Conservation (phyloP, 92 coral and sea anemone species). For the Siderastrea radians region DNA sequence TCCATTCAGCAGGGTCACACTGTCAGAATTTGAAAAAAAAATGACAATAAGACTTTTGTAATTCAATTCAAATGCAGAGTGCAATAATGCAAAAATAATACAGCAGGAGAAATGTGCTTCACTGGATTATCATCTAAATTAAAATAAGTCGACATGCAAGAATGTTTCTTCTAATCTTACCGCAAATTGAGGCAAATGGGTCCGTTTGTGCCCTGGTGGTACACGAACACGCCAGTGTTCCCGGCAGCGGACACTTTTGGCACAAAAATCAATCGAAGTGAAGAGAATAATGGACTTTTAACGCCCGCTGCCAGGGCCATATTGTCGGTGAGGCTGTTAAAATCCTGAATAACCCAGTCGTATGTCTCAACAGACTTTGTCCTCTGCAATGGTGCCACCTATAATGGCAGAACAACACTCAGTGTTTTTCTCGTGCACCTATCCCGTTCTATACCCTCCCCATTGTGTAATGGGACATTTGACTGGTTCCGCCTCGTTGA, state of each 20-base stretch:
- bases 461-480: too few species aligned
- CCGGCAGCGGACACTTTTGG: conserved; percentile 2
- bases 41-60: too few species aligned
- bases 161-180: neutral
- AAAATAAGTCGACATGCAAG: too few species aligned
- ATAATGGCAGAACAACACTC: neutral
- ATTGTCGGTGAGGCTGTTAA: neutral
- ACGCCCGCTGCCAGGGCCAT: neutral
- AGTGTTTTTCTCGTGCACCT: too few species aligned
- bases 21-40: neutral
- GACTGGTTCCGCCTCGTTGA: too few species aligned
- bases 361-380: neutral
- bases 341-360: neutral
- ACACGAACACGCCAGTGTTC: neutral
- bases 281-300: neutral
- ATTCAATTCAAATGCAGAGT: too few species aligned
- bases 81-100: too few species aligned
- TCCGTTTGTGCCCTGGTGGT: neutral
- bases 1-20: neutral
- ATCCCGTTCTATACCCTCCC: too few species aligned
- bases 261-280: too few species aligned
- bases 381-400: neutral
- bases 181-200: too few species aligned
- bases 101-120: too few species aligned
- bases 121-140: too few species aligned